phyloP scores from a whole-genome alignment of 2,888 invertebrate species.

The Drosophila cognata region DNA sequence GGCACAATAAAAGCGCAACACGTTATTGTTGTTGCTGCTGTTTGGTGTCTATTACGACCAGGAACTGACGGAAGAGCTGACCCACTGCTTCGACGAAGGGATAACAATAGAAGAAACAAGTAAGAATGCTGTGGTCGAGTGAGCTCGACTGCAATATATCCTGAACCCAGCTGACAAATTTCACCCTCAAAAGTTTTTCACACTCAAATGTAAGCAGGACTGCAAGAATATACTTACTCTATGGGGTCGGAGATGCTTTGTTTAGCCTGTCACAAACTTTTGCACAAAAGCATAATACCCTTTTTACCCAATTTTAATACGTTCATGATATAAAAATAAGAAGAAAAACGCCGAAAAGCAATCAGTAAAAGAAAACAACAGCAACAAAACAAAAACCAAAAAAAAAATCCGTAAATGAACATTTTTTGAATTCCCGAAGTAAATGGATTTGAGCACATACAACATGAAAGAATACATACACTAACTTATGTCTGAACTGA shows the following conservation, averaged over 20 bases:
- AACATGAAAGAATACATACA: background rate
- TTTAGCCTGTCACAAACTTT: background rate
- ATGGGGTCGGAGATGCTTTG: background rate
- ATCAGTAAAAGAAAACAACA: slow-evolving; percentile 29
- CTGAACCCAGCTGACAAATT: background rate
- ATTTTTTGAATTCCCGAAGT: slow-evolving; percentile 15
- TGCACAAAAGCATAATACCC: background rate
- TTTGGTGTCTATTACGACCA: slow-evolving; percentile 32
- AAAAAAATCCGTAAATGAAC: slow-evolving; percentile 7
- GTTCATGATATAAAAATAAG: background rate
- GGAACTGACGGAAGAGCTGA: slow-evolving; percentile 23
- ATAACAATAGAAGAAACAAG: slow-evolving; percentile 21
- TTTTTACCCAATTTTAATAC: background rate
- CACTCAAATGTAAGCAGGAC: background rate
- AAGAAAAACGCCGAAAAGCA: slow-evolving; percentile 37
- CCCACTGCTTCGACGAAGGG: slow-evolving; percentile 20
- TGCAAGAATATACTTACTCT: background rate
- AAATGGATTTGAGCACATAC: background rate
- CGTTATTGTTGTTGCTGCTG: slow-evolving; percentile 62
- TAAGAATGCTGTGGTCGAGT: background rate
- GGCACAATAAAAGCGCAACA: slow-evolving; percentile 74
- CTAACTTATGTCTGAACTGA: background rate
- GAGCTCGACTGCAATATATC: slow-evolving; percentile 7
- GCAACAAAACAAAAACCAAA: slow-evolving; percentile 7
- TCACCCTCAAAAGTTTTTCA: background rate